Evolutionary conservation across 2,113 vertebrate species (phyloP).

Genomic region (Murina feae): DNA sequence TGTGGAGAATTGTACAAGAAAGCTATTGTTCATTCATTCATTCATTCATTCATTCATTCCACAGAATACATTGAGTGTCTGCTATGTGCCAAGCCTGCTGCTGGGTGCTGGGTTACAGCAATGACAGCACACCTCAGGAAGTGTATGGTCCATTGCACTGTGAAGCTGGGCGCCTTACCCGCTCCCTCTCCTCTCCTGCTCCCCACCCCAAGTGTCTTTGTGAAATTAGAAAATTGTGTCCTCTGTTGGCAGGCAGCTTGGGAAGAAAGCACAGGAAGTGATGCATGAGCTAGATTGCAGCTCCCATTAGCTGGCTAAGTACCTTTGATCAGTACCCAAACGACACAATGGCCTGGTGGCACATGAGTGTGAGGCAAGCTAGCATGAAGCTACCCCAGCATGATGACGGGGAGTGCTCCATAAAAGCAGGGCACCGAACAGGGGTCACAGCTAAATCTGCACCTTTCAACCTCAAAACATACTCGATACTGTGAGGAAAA

Average conservation of each 20-base stretch:
- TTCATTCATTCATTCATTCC: not conserved
- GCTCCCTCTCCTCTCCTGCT: not conserved
- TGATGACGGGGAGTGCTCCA: not conserved
- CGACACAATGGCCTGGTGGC: not conserved
- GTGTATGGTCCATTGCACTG: not conserved
- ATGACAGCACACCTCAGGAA: not conserved
- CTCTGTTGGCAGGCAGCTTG: not conserved
- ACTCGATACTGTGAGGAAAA: not conserved
- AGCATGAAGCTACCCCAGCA: not conserved
- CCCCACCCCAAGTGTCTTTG: not conserved
- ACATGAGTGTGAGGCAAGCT: not conserved
- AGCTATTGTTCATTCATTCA: not conserved
- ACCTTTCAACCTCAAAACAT: not conserved
- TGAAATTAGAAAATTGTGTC: not conserved
- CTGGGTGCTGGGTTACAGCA: not conserved
- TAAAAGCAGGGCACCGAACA: not conserved
- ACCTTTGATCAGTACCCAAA: not conserved
- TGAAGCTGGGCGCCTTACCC: not conserved
- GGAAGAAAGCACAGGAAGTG: not conserved
- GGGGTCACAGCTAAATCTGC: not conserved
- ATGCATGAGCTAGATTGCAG: not conserved
- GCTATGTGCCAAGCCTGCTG: not conserved
- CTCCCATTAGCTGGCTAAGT: not conserved
- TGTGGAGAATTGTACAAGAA: not conserved
- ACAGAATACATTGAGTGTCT: not conserved